Percentiles rank a stretch among this genome's conserved stretches.
These are phyloP conservation scores for Apodemia mormo DNA, from an alignment of 2,888 invertebrate species.

Conservation along the genomic window DNA sequence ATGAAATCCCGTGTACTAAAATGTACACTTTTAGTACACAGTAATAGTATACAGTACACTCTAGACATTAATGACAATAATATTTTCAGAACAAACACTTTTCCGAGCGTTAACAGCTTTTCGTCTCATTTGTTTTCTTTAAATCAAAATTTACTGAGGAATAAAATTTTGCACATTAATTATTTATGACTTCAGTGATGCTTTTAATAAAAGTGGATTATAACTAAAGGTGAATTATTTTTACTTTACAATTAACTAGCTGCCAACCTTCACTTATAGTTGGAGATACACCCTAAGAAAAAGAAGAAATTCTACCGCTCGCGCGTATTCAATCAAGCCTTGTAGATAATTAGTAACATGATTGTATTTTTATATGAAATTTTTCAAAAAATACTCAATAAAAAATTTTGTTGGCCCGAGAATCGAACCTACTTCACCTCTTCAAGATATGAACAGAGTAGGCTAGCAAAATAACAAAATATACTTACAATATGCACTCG, in stretches of 20 bases:
- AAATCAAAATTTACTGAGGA: constrained; percentile 25
- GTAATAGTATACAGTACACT: neutral
- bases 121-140: constrained; percentile 37
- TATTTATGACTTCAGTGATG: neutral
- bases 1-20: no score
- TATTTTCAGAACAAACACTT: neutral
- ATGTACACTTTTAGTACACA: no score
- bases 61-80: constrained; percentile 5
- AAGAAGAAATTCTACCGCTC: no score
- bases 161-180: neutral
- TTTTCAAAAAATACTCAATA: no score
- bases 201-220: neutral
- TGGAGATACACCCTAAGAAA: no score
- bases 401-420: neutral
- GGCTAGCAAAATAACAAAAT: neutral
- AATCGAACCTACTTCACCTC: neutral
- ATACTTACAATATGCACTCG: constrained; percentile 62
- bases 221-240: no score
- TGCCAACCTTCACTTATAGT: no score
- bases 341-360: no score
- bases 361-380: no score
- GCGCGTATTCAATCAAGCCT: no score
- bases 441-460: neutral
- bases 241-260: no score
- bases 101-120: constrained; percentile 19